Evolutionary conservation across 2,113 vertebrate species (phyloP).

Genomic region (Cettia cetti): DNA sequence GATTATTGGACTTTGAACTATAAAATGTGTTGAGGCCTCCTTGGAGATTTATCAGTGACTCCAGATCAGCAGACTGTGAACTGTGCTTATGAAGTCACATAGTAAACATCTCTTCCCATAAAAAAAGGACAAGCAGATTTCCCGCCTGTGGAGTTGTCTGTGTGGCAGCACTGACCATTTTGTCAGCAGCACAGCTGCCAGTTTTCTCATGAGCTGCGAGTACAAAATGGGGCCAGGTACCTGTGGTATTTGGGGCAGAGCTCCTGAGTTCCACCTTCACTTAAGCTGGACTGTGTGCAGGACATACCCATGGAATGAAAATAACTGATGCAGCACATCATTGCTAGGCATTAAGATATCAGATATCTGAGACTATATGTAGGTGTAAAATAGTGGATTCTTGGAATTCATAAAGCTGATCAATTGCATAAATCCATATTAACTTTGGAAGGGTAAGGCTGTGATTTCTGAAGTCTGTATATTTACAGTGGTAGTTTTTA

Average conservation of each 20-base stretch:
- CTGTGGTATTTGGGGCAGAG: not conserved
- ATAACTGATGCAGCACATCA: fast-evolving
- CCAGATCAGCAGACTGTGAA: not conserved
- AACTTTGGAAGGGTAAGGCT: not conserved
- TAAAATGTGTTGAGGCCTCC: not conserved
- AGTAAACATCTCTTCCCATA: not conserved
- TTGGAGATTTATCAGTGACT: not conserved
- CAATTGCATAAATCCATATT: not conserved
- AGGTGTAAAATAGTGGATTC: not conserved
- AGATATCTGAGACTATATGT: not conserved
- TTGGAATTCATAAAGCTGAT: not conserved
- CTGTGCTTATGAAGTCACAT: not conserved
- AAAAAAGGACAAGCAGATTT: not conserved
- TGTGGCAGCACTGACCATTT: not conserved
- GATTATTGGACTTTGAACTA: not conserved
- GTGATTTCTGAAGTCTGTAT: not conserved
- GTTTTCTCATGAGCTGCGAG: fast-evolving
- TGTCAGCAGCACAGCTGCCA: not conserved
- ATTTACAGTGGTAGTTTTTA: not conserved
- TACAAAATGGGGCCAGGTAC: fast-evolving
- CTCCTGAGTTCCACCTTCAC: not conserved
- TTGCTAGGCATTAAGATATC: not conserved
- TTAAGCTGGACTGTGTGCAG: not conserved
- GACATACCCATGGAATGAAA: not conserved
- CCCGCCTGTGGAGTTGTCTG: not conserved